Percentiles rank a stretch among this genome's conserved stretches.
Evolutionary conservation across 1,140 invertebrate genomes (phyloP).

Genomic region (Philopotamus ludificatus): DNA sequence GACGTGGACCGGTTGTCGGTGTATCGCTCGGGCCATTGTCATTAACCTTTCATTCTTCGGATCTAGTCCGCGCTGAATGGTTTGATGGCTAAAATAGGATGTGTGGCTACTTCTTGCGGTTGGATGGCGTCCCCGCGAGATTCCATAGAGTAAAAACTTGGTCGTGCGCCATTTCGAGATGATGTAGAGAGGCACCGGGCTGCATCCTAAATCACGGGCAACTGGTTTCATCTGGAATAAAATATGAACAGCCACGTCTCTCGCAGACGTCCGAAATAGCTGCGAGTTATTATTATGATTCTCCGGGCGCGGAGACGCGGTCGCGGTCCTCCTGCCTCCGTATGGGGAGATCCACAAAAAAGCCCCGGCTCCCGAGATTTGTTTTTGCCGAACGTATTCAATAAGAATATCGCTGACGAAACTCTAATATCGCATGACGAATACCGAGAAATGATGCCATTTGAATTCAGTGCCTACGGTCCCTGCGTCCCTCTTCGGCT

Average conservation of each 20-base stretch:
- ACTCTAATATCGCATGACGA: not conserved
- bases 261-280: slow-evolving; percentile 9
- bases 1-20: too few relatives aligned
- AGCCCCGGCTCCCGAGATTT: not conserved
- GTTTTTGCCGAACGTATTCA: not conserved
- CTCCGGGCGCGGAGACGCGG: not conserved
- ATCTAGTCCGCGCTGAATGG: too few relatives aligned
- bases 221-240: not conserved
- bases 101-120: too few relatives aligned
- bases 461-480: not conserved
- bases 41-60: too few relatives aligned
- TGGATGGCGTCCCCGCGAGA: too few relatives aligned
- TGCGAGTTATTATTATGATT: slow-evolving; percentile 12
- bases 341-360: not conserved
- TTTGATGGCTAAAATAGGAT: too few relatives aligned
- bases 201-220: not conserved
- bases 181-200: not conserved
- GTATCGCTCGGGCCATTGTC: too few relatives aligned
- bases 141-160: not conserved
- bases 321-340: too few relatives aligned
- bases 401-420: not conserved
- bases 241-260: slow-evolving; percentile 5
- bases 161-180: not conserved
- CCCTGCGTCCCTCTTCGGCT: too few relatives aligned
- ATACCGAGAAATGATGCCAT: not conserved